These are phyloP conservation scores for Dolichallabes microphthalmus DNA, from an alignment of 2,113 vertebrate genomes.

Conservation along the genomic window DNA sequence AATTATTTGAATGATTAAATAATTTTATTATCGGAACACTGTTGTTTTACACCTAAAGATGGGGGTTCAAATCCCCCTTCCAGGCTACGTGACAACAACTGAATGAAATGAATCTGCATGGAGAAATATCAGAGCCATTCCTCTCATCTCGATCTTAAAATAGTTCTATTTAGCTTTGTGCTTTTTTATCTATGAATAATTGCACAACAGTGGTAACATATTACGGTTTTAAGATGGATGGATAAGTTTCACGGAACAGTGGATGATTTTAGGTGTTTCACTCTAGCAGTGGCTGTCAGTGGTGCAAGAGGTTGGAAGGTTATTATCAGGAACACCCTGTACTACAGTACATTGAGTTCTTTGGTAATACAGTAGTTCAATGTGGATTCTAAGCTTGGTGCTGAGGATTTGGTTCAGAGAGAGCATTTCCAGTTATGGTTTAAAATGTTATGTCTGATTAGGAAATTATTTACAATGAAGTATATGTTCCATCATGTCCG, in stretches of 20 bases:
- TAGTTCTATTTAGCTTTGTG: not conserved
- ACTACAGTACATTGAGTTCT: not conserved
- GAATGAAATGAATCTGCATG: not conserved
- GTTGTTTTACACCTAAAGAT: no score
- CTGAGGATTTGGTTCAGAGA: not conserved
- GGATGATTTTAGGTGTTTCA: not conserved
- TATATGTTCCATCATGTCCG: not conserved
- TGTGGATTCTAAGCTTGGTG: not conserved
- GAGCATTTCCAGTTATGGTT: not conserved
- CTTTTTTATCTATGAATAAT: not conserved
- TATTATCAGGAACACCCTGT: not conserved
- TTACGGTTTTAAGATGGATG: not conserved
- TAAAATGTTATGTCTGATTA: not conserved
- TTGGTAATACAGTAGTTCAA: not conserved
- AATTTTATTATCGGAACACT: not conserved
- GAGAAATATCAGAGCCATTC: not conserved
- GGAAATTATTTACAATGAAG: not conserved
- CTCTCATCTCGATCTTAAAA: not conserved
- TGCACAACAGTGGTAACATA: not conserved
- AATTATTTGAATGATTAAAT: not conserved
- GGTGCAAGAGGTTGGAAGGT: not conserved
- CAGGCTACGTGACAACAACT: no score
- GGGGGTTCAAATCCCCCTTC: no score
- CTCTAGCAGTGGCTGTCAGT: not conserved
- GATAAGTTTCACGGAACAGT: not conserved